Evolutionary conservation across 1,140 invertebrate genomes (phyloP).

Genomic region (Choristoneura fumiferana): DNA sequence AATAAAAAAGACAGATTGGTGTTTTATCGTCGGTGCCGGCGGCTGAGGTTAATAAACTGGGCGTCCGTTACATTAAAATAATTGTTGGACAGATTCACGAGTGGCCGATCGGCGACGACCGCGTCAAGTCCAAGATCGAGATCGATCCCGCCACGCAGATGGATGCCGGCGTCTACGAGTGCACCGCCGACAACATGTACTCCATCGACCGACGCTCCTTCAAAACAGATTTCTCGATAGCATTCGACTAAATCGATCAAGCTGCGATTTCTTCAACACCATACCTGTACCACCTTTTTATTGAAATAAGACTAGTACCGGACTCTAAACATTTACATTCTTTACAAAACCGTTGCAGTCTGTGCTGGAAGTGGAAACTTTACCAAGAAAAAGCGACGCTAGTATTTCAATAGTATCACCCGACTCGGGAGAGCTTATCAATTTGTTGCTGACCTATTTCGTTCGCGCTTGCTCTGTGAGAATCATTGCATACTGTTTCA

Average conservation of each 20-base stretch:
- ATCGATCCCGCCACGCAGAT: slow-evolving; percentile 96
- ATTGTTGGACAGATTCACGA: slow-evolving; percentile 86
- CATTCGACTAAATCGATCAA: slow-evolving; percentile 83
- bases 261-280: neutral
- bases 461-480: neutral
- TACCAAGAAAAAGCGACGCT: too few species aligned
- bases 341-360: too few species aligned
- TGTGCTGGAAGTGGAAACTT: too few species aligned
- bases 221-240: slow-evolving; percentile 95
- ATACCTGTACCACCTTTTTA: neutral
- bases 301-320: too few species aligned
- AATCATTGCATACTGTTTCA: neutral
- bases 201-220: slow-evolving; percentile 93
- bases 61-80: too few species aligned
- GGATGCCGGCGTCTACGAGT: slow-evolving; percentile 94
- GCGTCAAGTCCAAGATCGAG: slow-evolving; percentile 94
- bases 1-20: too few species aligned
- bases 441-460: neutral
- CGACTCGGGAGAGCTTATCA: neutral
- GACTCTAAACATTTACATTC: too few species aligned
- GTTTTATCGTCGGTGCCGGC: too few species aligned
- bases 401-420: neutral
- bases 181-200: slow-evolving; percentile 95
- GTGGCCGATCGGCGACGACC: slow-evolving; percentile 89
- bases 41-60: too few species aligned